These are phyloP conservation scores for Eupithecia pulchellata DNA, from an alignment of 2,888 invertebrate genomes.

Conservation along the genomic window DNA sequence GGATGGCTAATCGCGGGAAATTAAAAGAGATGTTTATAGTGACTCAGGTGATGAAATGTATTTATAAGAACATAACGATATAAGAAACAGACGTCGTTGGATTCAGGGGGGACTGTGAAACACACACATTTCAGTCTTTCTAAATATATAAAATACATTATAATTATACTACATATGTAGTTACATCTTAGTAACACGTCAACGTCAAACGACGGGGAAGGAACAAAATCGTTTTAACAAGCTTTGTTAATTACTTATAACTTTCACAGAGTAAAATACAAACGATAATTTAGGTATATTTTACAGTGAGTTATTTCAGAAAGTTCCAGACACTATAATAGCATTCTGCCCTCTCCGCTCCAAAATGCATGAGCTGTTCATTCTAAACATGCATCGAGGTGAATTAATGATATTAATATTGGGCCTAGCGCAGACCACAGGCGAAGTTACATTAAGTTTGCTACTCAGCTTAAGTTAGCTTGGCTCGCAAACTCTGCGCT, in stretches of 20 bases:
- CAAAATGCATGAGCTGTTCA: conserved; percentile 23
- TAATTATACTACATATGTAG: too few relatives aligned
- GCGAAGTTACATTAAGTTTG: conserved; percentile 69
- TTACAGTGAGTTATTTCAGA: not conserved
- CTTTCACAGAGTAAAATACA: not conserved
- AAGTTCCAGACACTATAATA: conserved; percentile 2
- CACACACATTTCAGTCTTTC: too few relatives aligned
- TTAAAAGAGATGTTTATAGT: not conserved
- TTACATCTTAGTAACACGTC: not conserved
- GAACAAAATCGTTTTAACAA: not conserved
- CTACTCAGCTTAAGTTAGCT: conserved; percentile 64
- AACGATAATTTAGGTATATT: not conserved
- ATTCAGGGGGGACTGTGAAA: too few relatives aligned
- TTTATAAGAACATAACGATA: too few relatives aligned
- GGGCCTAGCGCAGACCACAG: conserved; percentile 52
- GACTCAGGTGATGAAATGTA: not conserved
- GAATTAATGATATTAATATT: conserved; percentile 56
- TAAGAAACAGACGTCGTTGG: not conserved
- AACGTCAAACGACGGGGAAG: not conserved
- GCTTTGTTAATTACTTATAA: too few relatives aligned
- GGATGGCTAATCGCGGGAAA: not conserved
- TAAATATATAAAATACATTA: too few relatives aligned
- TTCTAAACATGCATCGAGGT: conserved; percentile 34
- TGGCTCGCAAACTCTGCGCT: conserved; percentile 51
- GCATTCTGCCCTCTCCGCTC: conserved; percentile 10